Base-by-base conservation (phyloP, 1,140 invertebrate genomes). In the Zaprionus taronus region DNA sequence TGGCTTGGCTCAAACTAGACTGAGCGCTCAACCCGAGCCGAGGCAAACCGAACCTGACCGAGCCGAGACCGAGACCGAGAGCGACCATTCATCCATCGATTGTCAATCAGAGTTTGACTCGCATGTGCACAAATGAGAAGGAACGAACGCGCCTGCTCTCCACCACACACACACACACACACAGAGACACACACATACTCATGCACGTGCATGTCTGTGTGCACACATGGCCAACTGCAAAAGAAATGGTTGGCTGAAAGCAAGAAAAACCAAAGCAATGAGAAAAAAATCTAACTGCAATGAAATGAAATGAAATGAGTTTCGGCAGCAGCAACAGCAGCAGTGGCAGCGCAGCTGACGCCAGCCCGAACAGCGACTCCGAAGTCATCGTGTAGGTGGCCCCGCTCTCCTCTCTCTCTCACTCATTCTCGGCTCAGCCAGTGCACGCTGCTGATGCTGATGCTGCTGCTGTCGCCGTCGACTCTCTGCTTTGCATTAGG, bases 71-170 rank as follows among this genome's bases (percentile, higher is more conserved):
- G 58, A 22, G 12, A 44, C 38, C 28, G 58, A 22, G 12, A 15
- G 9, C 58, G 60, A 64, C 60, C 53, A 57, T 72, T 72, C 75
- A 86, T 77, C 71, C 81, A 87, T 87, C 79, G 81, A 84, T 87
- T 83, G 81, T 87, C 83, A 83, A 87, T 87, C 77, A 77, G 49
- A 67, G 44, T 79, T 77, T 67, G 72, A 68, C 63, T 69, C 78
- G 55, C 67, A 73, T 82, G 77, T 72, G 79, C 65, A 83, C 63
- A 83, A 83, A 70, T 65, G 81, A 81, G 81, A 81, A 55, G 62
- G 72, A 63, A 65, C 57, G 58, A 74, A 51, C 53, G 71, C 66
- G 24, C 47, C 44, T 67, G 63, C 47, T 51, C 41, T 51, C 4
- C 47, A 51, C 41, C 44, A 66, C 68, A 51, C 26, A 67, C 65